Base-by-base conservation (phyloP, 2,797 vertebrate genomes). In the Tadarida brasiliensis region DNA sequence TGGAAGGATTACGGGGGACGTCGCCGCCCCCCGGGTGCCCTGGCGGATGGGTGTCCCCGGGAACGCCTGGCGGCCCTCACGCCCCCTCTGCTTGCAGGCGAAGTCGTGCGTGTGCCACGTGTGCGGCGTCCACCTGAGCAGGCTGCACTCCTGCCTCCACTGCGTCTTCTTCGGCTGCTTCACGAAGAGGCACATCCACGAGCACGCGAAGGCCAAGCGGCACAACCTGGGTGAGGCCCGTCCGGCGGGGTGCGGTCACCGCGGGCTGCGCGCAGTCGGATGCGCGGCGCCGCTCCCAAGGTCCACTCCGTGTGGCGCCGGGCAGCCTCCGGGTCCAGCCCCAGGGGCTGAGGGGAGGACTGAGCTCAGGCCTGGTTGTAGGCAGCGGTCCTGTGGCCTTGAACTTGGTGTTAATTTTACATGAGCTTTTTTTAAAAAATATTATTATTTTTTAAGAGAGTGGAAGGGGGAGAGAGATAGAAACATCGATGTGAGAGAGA, bases 111-210 rank as follows among this genome's bases (percentile, higher is more conserved):
- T 99, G 97, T 99, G 99, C 98, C 99, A 99, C 87, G 99, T 99
- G 98, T 99, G 99, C 96, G 99, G 99, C 28, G 99, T 99, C 95
- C 99, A 99, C 98, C 99, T 99, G 98, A 99, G 99, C 98, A 98
- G 99, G 97, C 99, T 99, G 95, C 99, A 99, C 98, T 99, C 99
- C 97, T 99, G 99, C 98, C 99, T 99, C 95, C 99, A 99, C 98
- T 99, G 99, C 93, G 99, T 99, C 97, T 99, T 99, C 99, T 99
- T 99, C 67, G 99, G 99, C 98, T 99, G 99, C 98, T 99, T 99
- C 97, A 99, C 99, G 96, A 99, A 99, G 99, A 99, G 99, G 98
- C 99, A 99, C 98, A 99, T 99, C 98, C 99, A 99, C 68, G 99
- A 99, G 87, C 99, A 99, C 70, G 99, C 99, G 81, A 99, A 99